Evolutionary conservation across 2,888 invertebrate genomes (phyloP).

Genomic region (Xiphydria camelus): DNA sequence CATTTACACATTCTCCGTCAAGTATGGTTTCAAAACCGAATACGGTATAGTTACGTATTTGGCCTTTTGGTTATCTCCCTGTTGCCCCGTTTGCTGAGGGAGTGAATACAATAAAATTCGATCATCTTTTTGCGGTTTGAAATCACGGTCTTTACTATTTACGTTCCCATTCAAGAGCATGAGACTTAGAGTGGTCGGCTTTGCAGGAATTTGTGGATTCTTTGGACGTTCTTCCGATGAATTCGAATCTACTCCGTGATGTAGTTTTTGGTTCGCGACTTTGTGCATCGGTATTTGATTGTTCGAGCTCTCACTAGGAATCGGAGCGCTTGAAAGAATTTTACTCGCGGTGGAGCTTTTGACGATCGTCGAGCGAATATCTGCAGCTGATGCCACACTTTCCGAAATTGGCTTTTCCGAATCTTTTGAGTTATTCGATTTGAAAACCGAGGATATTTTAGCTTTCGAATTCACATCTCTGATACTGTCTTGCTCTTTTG

Average conservation of each 20-base stretch:
- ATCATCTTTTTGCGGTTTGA: too few relatives aligned
- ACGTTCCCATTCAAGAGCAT: background rate
- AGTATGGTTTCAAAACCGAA: conserved; percentile 7
- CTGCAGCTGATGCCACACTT: background rate
- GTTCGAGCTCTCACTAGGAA: conserved; percentile 5
- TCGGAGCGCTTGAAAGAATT: too few relatives aligned
- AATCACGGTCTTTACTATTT: background rate
- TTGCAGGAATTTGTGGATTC: background rate
- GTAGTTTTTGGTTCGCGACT: background rate
- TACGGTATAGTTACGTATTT: conserved; percentile 8
- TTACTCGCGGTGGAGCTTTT: too few relatives aligned
- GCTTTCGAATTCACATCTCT: background rate
- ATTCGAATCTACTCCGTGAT: background rate
- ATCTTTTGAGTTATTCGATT: background rate
- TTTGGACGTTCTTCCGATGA: background rate
- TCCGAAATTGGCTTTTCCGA: background rate
- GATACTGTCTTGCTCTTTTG: too few relatives aligned
- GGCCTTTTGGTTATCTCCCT: background rate
- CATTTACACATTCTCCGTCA: background rate
- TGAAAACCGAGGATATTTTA: background rate
- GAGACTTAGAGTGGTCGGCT: background rate
- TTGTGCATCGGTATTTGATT: conserved; percentile 6
- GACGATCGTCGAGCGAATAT: too few relatives aligned
- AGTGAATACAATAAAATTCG: conserved; percentile 8
- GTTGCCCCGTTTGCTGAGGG: too few relatives aligned